Conservation (phyloP, 2,797 vertebrate species). For the Pipistrellus kuhlii region DNA sequence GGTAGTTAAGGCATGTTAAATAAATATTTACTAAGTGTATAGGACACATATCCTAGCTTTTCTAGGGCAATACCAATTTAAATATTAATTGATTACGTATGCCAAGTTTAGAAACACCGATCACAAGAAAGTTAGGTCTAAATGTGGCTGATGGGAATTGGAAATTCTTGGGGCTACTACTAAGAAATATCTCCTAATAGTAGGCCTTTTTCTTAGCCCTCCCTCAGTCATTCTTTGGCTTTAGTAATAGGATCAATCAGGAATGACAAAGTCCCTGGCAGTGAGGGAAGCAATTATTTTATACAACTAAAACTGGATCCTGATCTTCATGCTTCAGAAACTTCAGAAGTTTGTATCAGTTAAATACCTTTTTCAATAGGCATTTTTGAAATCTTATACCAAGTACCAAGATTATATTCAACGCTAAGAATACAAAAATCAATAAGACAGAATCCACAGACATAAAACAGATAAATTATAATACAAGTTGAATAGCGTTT, state of each 20-base stretch:
- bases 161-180: not conserved
- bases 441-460: not conserved
- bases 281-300: not conserved
- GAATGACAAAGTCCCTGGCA: not conserved
- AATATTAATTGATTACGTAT: not conserved
- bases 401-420: not conserved
- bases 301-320: not conserved
- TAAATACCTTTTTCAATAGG: slow-evolving; percentile 1
- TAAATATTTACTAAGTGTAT: not conserved
- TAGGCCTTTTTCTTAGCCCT: not conserved
- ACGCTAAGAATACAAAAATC: slow-evolving; percentile 4
- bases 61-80: not conserved
- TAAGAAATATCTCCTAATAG: not conserved
- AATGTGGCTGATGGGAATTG: not conserved
- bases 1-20: not conserved
- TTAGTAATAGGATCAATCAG: not conserved
- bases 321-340: slow-evolving; percentile 4
- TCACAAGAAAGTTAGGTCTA: slow-evolving; percentile 2
- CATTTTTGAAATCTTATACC: slow-evolving; percentile 12
- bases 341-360: not conserved
- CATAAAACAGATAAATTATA: slow-evolving; percentile 7
- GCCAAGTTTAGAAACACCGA: not conserved
- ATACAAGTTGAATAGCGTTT: not conserved
- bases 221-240: not conserved
- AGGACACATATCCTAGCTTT: not conserved